A percentile compares a stretch with the other conserved stretches of the same genome.
phyloP scores from a whole-genome alignment of 2,113 vertebrate genomes.

The Synodontis membranacea region DNA sequence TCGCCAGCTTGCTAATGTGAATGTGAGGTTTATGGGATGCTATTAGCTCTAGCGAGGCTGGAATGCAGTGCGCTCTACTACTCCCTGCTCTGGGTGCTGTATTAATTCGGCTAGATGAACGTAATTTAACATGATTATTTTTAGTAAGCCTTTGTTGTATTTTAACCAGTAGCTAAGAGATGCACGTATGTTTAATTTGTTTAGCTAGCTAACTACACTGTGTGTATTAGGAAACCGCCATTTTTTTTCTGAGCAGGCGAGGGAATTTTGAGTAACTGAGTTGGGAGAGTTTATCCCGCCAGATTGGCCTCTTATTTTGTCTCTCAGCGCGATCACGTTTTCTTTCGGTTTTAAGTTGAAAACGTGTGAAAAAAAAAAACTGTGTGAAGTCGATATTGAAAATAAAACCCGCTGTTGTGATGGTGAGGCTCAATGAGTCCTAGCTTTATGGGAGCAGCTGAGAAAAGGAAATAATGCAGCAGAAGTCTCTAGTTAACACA shows the following conservation, averaged over 20 bases:
- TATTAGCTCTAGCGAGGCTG: conserved; percentile 9
- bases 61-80: background rate
- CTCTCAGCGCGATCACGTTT: background rate
- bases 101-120: background rate
- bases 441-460: background rate
- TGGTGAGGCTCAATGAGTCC: background rate
- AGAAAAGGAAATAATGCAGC: background rate
- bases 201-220: background rate
- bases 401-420: background rate
- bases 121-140: background rate
- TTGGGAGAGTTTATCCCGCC: conserved; percentile 18
- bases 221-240: conserved; percentile 39
- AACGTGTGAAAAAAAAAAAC: background rate
- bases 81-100: background rate
- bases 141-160: no score
- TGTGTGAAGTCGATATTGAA: background rate
- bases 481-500: background rate
- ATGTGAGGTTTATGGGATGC: conserved; percentile 10
- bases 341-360: background rate
- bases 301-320: background rate
- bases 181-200: background rate
- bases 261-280: conserved; percentile 47
- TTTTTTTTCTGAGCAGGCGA: conserved; percentile 45
- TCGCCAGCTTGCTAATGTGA: conserved; percentile 42
- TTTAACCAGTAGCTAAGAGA: no score